Evolutionary conservation across 1,140 invertebrate species (phyloP), one percentile per base, ranked within the genome.

Genomic region (Riptortus pedestris): DNA sequence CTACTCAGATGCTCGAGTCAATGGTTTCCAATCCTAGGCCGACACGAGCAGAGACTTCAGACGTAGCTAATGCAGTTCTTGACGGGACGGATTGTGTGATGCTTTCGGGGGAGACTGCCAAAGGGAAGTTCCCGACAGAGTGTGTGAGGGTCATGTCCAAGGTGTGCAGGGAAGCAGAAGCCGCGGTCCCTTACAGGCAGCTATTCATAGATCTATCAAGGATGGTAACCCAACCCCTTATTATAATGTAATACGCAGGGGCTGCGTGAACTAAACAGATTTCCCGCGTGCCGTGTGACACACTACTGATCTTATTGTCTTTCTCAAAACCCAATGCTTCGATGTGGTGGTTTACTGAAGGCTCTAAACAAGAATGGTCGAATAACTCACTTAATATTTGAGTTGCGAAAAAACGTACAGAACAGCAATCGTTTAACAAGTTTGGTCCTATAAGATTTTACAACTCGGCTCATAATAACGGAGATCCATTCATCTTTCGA

Each of bases 11-110:
- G 94, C 75, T 98, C 68, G 95, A 98, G 71, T 96, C 92, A 1
- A 98, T 98, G 96, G 85, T 95, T 0, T 93, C 91, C 76, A 97
- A 97, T 73, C 93, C 94, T 11, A 81, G 94, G 20, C 90, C 96
- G 14, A 98, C 95, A 0, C 81, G 95, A 69, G 95, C 95, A 29
- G 96, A 98, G 78, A 87, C 88, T 12, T 93, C 92, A 0, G 96
- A 98, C 78, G 94, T 98, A 0, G 95, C 94, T 38, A 98, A 98
- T 77, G 96, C 95, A 2, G 87, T 98, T 68, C 77, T 98, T 11
- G 96, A 98, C 79, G 95, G 95, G 18, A 93, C 94, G 33, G 96
- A 98, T 74, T 96, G 93, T 75, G 93, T 97, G n/a, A 97, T 98
- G 94, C 79, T 98, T 71, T 96, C 92, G 1, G 94, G 94, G n/a